These are phyloP conservation scores for Pangasianodon gigas DNA, from an alignment of 2,113 vertebrate genomes.

Conservation along the genomic window DNA sequence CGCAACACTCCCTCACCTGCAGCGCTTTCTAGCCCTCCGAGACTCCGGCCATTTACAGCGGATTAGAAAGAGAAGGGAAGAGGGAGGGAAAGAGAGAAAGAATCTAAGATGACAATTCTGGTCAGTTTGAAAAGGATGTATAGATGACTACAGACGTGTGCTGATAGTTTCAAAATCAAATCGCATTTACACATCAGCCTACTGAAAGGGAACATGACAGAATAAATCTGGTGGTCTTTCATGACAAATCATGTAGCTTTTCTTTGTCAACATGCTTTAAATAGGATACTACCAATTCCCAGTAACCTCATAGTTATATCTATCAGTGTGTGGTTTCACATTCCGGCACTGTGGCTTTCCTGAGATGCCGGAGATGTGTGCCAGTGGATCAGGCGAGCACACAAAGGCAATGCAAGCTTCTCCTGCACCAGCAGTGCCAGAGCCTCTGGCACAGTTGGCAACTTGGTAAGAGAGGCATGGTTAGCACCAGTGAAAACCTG, in stretches of 20 bases:
- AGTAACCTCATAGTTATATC: conserved; percentile 1
- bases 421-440: conserved; percentile 46
- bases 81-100: conserved; percentile 35
- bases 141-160: conserved; percentile 1
- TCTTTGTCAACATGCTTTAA: not conserved
- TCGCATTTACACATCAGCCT: conserved; percentile 1
- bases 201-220: not conserved
- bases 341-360: conserved; percentile 7
- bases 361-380: conserved; percentile 21
- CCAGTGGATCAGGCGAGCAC: conserved; percentile 52
- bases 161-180: conserved; percentile 19
- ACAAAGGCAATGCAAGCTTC: conserved; percentile 44
- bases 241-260: not conserved
- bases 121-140: conserved; percentile 1
- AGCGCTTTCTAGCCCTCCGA: conserved; percentile 74
- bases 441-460: conserved; percentile 41
- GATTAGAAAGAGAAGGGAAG: conserved; percentile 69
- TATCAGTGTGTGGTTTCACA: not conserved
- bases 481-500: not conserved
- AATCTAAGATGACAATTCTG: not conserved
- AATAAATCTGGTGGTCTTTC: not conserved
- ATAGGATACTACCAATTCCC: not conserved
- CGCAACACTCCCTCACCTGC: conserved; percentile 72
- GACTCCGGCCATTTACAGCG: conserved; percentile 74
- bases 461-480: not conserved